Conservation (phyloP, 2,113 vertebrate genomes). For the Hyperopisus bebe region DNA sequence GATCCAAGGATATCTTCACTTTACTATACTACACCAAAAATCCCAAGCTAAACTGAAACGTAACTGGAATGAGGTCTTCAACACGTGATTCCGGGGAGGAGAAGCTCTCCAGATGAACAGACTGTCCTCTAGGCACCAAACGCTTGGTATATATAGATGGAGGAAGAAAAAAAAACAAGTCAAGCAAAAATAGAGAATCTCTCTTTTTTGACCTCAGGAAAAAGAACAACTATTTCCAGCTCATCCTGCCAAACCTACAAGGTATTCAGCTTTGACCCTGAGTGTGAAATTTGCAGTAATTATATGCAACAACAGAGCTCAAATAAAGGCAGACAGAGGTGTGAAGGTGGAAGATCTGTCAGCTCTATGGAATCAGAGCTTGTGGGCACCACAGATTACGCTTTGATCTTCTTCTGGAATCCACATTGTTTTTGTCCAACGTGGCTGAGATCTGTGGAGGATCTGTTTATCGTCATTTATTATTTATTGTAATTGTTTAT, state of each 20-base stretch:
- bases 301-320: background rate
- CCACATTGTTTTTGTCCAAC: background rate
- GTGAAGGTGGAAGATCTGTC: background rate
- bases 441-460: background rate
- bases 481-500: background rate
- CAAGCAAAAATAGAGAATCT: conserved; percentile 2
- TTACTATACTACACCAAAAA: background rate
- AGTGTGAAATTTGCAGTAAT: background rate
- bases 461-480: background rate
- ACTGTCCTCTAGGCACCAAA: background rate
- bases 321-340: background rate
- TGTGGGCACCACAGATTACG: background rate
- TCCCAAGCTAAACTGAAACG: background rate
- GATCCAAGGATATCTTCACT: background rate
- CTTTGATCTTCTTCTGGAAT: background rate
- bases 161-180: background rate
- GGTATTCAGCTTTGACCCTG: background rate
- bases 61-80: background rate
- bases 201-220: background rate
- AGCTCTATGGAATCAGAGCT: background rate
- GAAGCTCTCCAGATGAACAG: background rate
- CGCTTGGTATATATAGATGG: background rate
- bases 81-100: background rate
- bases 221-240: background rate
- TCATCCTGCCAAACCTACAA: background rate